These are phyloP conservation scores for Nasonia longicornis DNA, from an alignment of 1,140 invertebrate species.

Conservation along the genomic window DNA sequence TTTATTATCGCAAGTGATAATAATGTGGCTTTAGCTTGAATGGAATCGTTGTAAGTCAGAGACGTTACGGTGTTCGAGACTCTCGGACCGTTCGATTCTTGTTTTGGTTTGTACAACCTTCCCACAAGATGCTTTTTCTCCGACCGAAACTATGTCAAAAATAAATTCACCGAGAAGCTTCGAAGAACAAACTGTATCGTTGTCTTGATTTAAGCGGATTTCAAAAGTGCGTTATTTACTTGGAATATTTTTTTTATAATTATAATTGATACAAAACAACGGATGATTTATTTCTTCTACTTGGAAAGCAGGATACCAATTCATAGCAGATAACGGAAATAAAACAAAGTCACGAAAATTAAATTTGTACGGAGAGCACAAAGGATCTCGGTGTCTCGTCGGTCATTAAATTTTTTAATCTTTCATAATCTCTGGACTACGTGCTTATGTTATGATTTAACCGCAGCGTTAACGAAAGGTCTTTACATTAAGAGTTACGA, in stretches of 20 bases:
- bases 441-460: constrained; percentile 46
- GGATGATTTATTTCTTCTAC: too few relatives aligned
- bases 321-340: not conserved
- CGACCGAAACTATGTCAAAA: not conserved
- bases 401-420: constrained; percentile 41
- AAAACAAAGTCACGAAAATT: constrained; percentile 33
- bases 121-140: not conserved
- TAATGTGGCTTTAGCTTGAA: constrained; percentile 55
- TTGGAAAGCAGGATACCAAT: too few relatives aligned
- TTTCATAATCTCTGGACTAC: constrained; percentile 41
- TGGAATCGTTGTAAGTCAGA: constrained; percentile 54
- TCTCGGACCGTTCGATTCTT: not conserved
- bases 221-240: not conserved
- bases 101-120: not conserved
- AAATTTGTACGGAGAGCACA: constrained; percentile 18
- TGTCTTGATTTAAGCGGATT: constrained; percentile 2
- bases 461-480: constrained; percentile 45
- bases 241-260: too few relatives aligned
- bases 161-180: constrained; percentile 13
- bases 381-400: constrained; percentile 17
- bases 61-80: not conserved
- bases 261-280: too few relatives aligned
- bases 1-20: constrained; percentile 57
- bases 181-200: not conserved
- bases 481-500: constrained; percentile 46